Percentiles rank a stretch among this genome's conserved stretches.
Conservation (phyloP, 2,797 vertebrate genomes). For the Botia kubotai region DNA sequence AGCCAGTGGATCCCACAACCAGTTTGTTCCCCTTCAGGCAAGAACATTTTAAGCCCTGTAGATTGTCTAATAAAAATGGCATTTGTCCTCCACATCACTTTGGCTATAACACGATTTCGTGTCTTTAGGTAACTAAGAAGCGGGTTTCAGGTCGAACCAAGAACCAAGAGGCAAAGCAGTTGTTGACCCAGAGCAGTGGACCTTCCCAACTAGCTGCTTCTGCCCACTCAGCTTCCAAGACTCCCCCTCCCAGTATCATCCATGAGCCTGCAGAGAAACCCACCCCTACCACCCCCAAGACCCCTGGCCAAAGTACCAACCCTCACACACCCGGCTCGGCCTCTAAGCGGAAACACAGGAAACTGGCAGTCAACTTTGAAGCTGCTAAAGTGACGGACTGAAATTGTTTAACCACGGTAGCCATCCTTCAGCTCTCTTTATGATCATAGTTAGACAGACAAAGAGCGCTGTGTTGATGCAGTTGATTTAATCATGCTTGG, state of each 20-base stretch:
- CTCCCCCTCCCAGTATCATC: conserved; percentile 60
- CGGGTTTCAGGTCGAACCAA: conserved; percentile 87
- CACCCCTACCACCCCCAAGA: conserved; percentile 72
- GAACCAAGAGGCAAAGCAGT: conserved; percentile 79
- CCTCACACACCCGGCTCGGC: conserved; percentile 81
- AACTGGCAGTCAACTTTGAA: conserved; percentile 95
- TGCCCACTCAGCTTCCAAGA: conserved; percentile 66
- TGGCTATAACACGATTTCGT: background rate
- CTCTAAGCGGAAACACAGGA: conserved; percentile 90
- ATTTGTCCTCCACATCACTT: no score
- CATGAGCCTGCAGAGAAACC: conserved; percentile 69
- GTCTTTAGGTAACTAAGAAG: conserved; percentile 94
- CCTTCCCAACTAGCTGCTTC: conserved; percentile 21
- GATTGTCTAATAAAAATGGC: background rate
- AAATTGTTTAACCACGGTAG: conserved; percentile 51
- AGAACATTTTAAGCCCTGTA: conserved; percentile 44
- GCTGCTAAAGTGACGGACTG: conserved; percentile 83
- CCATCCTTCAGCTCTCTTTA: conserved; percentile 17
- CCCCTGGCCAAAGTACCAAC: conserved; percentile 67
- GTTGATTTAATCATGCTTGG: conserved; percentile 9
- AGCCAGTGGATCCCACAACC: conserved; percentile 88
- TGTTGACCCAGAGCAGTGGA: background rate
- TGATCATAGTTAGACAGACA: conserved; percentile 1
- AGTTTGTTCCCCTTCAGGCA: conserved; percentile 96
- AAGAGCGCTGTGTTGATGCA: background rate